Evolutionary conservation across 2,113 vertebrate genomes (phyloP).

Genomic region (Ailurus styani): DNA sequence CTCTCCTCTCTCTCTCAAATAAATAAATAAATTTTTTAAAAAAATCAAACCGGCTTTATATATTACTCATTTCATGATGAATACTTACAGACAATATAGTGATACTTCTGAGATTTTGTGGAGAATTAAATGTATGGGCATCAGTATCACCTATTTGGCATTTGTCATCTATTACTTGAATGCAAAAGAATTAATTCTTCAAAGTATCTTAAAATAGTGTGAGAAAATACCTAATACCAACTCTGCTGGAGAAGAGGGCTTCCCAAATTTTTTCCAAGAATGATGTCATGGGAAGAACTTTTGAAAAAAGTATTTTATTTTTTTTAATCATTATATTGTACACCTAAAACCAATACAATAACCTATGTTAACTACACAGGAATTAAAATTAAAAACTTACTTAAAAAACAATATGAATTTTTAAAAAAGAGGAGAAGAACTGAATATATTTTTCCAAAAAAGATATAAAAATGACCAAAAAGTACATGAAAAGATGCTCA

Average conservation of each 20-base stretch:
- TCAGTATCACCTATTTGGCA: not conserved
- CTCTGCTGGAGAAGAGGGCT: rapidly evolving
- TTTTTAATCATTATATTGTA: not conserved
- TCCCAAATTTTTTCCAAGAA: not conserved
- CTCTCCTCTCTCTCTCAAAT: not conserved
- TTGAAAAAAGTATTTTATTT: not conserved
- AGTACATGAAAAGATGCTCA: not conserved
- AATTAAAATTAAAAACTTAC: not conserved
- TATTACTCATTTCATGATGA: not conserved
- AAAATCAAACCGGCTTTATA: not conserved
- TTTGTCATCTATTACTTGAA: not conserved
- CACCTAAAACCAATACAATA: not conserved
- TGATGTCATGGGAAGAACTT: not conserved
- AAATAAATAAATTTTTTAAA: not conserved
- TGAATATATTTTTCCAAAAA: not conserved
- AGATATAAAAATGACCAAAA: not conserved
- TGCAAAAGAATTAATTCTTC: not conserved
- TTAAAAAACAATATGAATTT: not conserved
- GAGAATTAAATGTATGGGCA: not conserved
- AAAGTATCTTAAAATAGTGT: not conserved
- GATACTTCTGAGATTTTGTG: not conserved
- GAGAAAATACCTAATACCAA: not conserved
- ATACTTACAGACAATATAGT: not conserved
- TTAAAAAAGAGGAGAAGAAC: not conserved
- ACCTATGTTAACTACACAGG: not conserved